Base-by-base conservation (phyloP, 2,113 vertebrate genomes). In the Etia nguti region DNA sequence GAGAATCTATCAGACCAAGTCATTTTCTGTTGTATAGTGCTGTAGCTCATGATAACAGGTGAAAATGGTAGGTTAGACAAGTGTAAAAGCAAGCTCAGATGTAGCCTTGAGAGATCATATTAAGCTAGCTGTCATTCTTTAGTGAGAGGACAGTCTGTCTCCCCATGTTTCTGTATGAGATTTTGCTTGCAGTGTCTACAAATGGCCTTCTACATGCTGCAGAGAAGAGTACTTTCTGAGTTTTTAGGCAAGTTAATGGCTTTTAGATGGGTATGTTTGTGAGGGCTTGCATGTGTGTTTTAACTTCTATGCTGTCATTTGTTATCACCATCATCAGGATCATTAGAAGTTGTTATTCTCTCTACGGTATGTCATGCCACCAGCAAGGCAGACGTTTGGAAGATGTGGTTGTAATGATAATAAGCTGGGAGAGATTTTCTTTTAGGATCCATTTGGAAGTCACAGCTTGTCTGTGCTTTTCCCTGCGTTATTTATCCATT, bases 381-480 rank as follows among this genome's bases (percentile, higher is more conserved):
- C 82, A 89, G 89, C 59, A 43, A 84, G 70, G 84, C 73, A 92
- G 83, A 73, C 55, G 15, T 83, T 89, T 38, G 13, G 79, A 59
- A 56, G 90, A 88, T 89, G 82, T 29, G 82, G 50, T 36, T 22
- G 73, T 81, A 83, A 89, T 88, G 85, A 84, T 89, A 88, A 93
- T 80, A 81, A 92, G 82, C 46, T 70, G 82, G 46, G 80, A 83
- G 73, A 83, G n/a, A 88, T 81, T 87, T 83, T 86, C 83, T 88
- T 85, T 89, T 55, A 46, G 77, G 80, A 86, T 87, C 80, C 83
- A 85, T 93, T 93, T 91, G 57, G 68, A 91, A 88, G 85, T 83
- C 79, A 86, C 88, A 75, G 81, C 86, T 79, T 24, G 6, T 46
- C 84, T 80, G 31, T 59, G 43, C 38, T 81, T 65, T 84, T 24